A percentile compares a stretch with the other conserved stretches of the same genome.
phyloP scores from a whole-genome alignment of 2,113 vertebrate species.

The Phalacrocorax carbo region DNA sequence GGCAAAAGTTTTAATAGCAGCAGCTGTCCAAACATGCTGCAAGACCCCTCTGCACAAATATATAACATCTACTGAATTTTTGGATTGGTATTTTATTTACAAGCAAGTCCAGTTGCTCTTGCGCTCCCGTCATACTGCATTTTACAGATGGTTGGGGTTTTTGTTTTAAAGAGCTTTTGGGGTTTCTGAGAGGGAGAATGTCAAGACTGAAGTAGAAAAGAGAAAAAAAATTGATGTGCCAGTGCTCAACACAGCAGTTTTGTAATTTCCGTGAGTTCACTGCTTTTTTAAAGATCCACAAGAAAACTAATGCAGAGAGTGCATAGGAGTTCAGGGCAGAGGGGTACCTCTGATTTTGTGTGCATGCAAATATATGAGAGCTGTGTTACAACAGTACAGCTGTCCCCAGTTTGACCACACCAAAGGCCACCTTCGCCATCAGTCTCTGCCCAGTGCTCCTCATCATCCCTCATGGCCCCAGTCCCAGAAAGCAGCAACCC shows the following conservation, averaged over 20 bases:
- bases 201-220: background rate
- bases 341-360: background rate
- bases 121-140: background rate
- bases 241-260: background rate
- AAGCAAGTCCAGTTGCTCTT: constrained; percentile 3
- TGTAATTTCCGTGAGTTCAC: background rate
- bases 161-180: background rate
- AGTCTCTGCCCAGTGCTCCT: background rate
- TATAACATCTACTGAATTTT: background rate
- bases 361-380: background rate
- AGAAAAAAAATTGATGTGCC: background rate
- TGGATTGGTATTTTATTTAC: constrained; percentile 18
- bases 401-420: background rate
- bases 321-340: background rate
- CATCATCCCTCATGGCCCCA: background rate
- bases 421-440: background rate
- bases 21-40: constrained; percentile 70
- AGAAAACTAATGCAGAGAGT: background rate
- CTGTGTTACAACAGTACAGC: background rate
- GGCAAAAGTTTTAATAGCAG: constrained; percentile 39
- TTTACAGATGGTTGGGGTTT: background rate
- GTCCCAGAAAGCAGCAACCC: background rate
- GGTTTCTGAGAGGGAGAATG: background rate
- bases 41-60: constrained; percentile 42
- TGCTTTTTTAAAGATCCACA: background rate